Evolutionary conservation across 2,888 invertebrate genomes (phyloP).

Genomic region (Julus scandinavius): DNA sequence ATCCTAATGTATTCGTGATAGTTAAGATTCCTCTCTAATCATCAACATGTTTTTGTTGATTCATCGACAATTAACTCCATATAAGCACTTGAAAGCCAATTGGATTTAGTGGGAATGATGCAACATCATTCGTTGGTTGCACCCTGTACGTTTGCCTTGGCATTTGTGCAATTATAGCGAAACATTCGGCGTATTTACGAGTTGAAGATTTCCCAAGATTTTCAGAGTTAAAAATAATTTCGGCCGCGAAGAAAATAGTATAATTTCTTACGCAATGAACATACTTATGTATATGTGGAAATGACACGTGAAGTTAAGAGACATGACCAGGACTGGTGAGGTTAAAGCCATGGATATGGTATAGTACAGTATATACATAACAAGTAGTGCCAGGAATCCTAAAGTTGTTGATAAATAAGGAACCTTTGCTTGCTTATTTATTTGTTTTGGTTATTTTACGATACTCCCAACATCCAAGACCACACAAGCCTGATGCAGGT

Average conservation of each 20-base stretch:
- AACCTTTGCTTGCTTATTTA: too few species aligned
- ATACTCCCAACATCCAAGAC: too few species aligned
- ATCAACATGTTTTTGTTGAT: too few species aligned
- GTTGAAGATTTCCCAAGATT: conserved; percentile 11
- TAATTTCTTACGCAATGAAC: conserved; percentile 21
- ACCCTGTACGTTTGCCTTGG: not conserved
- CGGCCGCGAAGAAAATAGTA: not conserved
- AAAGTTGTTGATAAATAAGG: too few species aligned
- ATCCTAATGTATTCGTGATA: not conserved
- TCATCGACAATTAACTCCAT: too few species aligned
- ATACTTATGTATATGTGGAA: conserved; percentile 12
- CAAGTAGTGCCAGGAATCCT: too few species aligned
- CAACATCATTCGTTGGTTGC: not conserved
- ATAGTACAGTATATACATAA: too few species aligned
- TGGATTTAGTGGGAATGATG: not conserved
- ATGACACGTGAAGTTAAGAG: not conserved
- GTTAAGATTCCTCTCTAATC: too few species aligned
- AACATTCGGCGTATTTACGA: not conserved
- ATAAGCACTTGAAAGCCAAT: not conserved
- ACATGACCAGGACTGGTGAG: too few species aligned
- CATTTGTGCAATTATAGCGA: not conserved
- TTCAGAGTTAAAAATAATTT: conserved; percentile 8
- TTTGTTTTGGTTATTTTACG: too few species aligned
- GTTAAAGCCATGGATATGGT: too few species aligned
- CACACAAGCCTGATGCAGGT: too few species aligned